Evolutionary conservation across 2,888 invertebrate species (phyloP), one percentile per base, ranked within the genome.

Genomic region (Leptinotarsa haldemani): DNA sequence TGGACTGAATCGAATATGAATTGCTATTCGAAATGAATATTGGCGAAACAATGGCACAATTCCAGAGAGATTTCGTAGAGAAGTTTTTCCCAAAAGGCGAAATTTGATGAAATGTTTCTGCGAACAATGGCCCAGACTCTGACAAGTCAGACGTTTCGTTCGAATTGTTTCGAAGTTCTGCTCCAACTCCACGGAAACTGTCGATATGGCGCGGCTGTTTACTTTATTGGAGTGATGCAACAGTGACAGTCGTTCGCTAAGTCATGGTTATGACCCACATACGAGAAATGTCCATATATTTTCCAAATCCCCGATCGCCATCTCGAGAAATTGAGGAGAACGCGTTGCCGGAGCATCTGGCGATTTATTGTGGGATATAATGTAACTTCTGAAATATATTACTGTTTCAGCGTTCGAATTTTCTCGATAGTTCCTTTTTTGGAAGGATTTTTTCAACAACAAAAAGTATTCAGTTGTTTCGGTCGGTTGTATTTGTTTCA

Each of bases 241-340:
- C 22, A 56, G 20, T n/a, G 20, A 56, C 16, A 52, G 52, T 52
- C 50, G 56, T 56, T 56, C 56, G 56, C 56, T 56, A 56, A 56
- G 56, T 20, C 56, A 56, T 56, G 56, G 56, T 56, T 56, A 56
- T 56, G 56, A 56, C 56, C 56, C 20, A 56, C 1, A 56, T 56
- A 56, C 40, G 40, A 40, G 40, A 40, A 40, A 40, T 40, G 40
- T 40, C 40, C 40, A 40, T 40, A 40, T 40, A 40, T 40, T 40
- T 40, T 40, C 40, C 40, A 40, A 40, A 40, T 40, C 40, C 40
- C 9, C 12, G 40, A 40, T 40, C 40, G 40, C 40, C 40, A 9
- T 40, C 40, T 40, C 40, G 40, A 40, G 40, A 40, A 40, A 9
- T 40, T 40, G 40, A 40, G 40, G 9, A 40, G 40, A 40, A 40